phyloP scores from a whole-genome alignment of 2,888 invertebrate genomes.

The Drosophila gaucha region DNA sequence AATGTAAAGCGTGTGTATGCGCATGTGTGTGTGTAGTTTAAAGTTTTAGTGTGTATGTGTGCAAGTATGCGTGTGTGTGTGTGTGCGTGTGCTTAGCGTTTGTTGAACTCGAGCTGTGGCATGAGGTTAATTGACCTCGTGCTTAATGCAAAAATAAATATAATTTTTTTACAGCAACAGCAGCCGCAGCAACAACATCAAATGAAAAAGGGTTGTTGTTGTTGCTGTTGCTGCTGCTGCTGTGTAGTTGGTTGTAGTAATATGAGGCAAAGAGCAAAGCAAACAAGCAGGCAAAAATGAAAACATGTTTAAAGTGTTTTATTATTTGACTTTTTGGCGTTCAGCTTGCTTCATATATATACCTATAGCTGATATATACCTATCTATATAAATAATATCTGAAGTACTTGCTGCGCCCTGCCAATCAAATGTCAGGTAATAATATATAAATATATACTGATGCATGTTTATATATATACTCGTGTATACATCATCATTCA shows the following conservation, averaged over 20 bases:
- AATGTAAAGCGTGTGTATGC: conserved; percentile 46
- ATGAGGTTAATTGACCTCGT: conserved; percentile 84
- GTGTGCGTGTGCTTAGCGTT: conserved; percentile 70
- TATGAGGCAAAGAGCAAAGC: conserved; percentile 64
- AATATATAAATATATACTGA: conserved; percentile 19
- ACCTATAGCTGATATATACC: not conserved
- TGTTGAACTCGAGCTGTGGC: conserved; percentile 80
- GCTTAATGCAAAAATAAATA: conserved; percentile 82
- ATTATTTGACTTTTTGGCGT: conserved; percentile 40
- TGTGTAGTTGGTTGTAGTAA: conserved; percentile 61
- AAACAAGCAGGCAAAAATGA: conserved; percentile 56
- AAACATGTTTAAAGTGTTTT: conserved; percentile 71
- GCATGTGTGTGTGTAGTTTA: conserved; percentile 30
- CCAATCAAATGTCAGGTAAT: conserved; percentile 54
- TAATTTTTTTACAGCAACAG: conserved; percentile 52
- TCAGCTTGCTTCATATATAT: conserved; percentile 6
- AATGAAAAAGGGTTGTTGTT: conserved; percentile 57
- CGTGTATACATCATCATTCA: conserved; percentile 30
- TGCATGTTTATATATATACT: not conserved
- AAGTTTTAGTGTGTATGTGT: conserved; percentile 19
- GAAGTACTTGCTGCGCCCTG: conserved; percentile 27
- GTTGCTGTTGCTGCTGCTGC: conserved; percentile 34
- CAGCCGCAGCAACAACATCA: conserved; percentile 45
- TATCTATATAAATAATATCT: conserved; percentile 3
- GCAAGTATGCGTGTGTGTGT: conserved; percentile 22